Base-by-base conservation (phyloP, 2,113 vertebrate species). In the Halichoeres trimaculatus region DNA sequence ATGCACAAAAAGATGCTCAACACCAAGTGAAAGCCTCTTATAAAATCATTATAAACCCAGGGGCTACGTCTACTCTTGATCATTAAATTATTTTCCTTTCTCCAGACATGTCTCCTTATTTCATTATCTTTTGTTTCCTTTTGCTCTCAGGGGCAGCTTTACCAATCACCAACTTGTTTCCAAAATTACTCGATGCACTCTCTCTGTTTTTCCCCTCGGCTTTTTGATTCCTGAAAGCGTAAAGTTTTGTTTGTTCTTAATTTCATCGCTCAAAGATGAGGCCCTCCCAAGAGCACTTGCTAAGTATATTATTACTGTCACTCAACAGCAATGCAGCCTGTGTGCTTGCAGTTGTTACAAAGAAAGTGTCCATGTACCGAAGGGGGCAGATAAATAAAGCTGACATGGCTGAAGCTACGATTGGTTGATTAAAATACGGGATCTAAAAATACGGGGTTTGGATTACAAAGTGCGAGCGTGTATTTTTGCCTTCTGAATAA, bases 1-100 rank as follows among this genome's bases (percentile, higher is more conserved):
- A 92, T 94, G 76, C 95, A 93, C 95, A 96, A 87, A 92, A 95
- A 93, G 89, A 95, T 91, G 92, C 93, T 95, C 90, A 95, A 95
- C 93, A 94, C 93, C 83, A 95, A 96, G 95, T 89, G 94, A 95
- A 95, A 95, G 93, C 89, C 86, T 85, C 62, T 87, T 86, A 88
- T 76, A 85, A 87, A 81, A 65, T 69, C 2, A 47, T 16, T 86
- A 85, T 78, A 52, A 69, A 77, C 70, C 78, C 65, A 55, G 8
- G 26, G 69, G 75, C 72, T 23, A 60, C 6, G 30, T 30, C 3
- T 3, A 30, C 30, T 77, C 87, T 34, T 70, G 30, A 70, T 64
- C 69, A 68, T 48, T 62, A 20, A 54, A 63, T 63, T 66, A 53
- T 58, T 80, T 57, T 62, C 19, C 72, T 73, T 30, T 65, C 66